Conservation (phyloP, 64 coral and sea anemone genomes). For the Anthopleura sola region DNA sequence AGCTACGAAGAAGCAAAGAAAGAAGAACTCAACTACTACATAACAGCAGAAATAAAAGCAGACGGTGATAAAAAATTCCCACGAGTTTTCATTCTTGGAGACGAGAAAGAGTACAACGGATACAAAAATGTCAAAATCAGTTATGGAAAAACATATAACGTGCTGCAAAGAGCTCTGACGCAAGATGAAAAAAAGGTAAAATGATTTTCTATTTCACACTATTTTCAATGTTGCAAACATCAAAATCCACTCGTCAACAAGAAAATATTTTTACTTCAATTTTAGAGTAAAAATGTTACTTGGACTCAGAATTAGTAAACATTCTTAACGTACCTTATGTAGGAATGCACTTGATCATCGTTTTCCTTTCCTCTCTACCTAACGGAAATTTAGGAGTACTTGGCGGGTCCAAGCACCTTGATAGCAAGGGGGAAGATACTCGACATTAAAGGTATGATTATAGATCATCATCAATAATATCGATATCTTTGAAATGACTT, state of each 20-base stretch:
- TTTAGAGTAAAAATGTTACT: too few relatives aligned
- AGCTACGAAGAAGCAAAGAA: slow-evolving; percentile 14
- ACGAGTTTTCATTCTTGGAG: slow-evolving; percentile 30
- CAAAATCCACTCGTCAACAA: too few relatives aligned
- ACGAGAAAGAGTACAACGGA: slow-evolving; percentile 22
- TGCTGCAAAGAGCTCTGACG: slow-evolving; percentile 39
- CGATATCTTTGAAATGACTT: too few relatives aligned
- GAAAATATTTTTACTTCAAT: too few relatives aligned
- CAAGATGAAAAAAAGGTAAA: background rate
- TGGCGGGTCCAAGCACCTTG: background rate
- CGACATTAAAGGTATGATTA: background rate
- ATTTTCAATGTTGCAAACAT: too few relatives aligned
- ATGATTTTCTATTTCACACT: too few relatives aligned
- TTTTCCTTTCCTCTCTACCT: background rate
- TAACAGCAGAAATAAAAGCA: slow-evolving; percentile 30
- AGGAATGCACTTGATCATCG: too few relatives aligned
- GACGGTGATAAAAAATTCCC: background rate
- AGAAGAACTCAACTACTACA: slow-evolving; percentile 18
- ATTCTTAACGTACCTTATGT: too few relatives aligned
- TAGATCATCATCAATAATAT: too few relatives aligned
- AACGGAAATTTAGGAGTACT: background rate
- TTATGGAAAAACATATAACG: background rate
- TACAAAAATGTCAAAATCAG: slow-evolving; percentile 31
- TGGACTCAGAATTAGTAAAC: too few relatives aligned
- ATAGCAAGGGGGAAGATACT: background rate